phyloP scores from a whole-genome alignment of 2,113 vertebrate species.

The Grammomys surdaster region DNA sequence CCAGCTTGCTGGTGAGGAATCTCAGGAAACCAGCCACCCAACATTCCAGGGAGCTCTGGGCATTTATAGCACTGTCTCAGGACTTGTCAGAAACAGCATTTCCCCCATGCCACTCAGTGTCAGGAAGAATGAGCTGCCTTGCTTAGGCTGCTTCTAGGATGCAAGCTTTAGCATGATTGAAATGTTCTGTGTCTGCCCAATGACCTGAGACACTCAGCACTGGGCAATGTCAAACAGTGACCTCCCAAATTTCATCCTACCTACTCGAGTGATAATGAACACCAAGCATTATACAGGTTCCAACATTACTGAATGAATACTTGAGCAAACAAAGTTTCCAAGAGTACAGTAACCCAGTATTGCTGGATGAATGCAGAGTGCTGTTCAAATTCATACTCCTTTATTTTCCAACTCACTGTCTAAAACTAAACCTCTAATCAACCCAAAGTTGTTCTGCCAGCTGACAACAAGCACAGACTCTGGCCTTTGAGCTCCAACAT shows the following conservation, averaged over 20 bases:
- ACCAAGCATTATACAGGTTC: neutral
- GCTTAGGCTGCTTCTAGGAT: neutral
- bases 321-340: conserved; percentile 20
- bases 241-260: neutral
- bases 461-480: neutral
- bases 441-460: conserved; percentile 7
- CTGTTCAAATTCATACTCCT: conserved; percentile 53
- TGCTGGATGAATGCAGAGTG: conserved; percentile 28
- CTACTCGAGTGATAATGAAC: conserved; percentile 11
- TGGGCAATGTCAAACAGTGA: neutral
- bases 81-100: neutral
- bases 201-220: neutral
- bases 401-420: conserved; percentile 47
- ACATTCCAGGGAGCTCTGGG: neutral
- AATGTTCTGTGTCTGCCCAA: neutral
- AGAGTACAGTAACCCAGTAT: neutral
- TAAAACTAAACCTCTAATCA: conserved; percentile 27
- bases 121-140: neutral
- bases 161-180: neutral
- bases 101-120: no score
- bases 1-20: neutral
- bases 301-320: neutral
- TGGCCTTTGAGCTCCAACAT: conserved; percentile 9
- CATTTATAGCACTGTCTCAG: neutral
- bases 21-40: neutral